phyloP scores from a whole-genome alignment of 2,113 vertebrate genomes.

The Halichoerus grypus region DNA sequence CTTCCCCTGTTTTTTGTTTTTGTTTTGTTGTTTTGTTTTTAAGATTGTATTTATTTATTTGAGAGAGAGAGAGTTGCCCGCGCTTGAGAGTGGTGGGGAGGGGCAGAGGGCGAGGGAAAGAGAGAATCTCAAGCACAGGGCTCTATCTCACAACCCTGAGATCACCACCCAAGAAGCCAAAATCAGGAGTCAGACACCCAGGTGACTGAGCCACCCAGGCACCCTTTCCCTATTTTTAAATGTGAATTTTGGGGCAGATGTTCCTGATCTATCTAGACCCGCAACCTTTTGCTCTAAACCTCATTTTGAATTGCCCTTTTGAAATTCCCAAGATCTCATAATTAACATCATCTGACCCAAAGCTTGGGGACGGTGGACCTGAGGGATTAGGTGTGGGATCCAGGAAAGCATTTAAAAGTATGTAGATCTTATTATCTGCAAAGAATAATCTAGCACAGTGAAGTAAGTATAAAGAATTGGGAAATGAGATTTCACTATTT shows the following conservation, averaged over 20 bases:
- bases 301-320: background rate
- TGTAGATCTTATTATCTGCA: background rate
- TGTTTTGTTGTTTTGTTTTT: background rate
- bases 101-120: background rate
- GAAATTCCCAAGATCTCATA: background rate
- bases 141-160: background rate
- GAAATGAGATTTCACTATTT: background rate
- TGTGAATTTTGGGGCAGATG: background rate
- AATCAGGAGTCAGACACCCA: background rate
- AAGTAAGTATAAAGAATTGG: constrained; percentile 4
- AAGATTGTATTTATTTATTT: too few species aligned
- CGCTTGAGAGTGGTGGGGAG: background rate
- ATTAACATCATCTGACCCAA: background rate
- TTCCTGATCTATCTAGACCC: background rate
- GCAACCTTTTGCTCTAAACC: background rate
- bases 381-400: background rate
- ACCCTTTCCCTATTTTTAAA: background rate
- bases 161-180: background rate
- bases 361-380: background rate
- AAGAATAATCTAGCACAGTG: background rate
- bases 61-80: background rate
- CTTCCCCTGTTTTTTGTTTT: background rate
- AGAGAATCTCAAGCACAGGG: background rate
- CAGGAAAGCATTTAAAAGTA: background rate
- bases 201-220: background rate